phyloP scores from a whole-genome alignment of 1,140 invertebrate genomes.

The Samia ricini region DNA sequence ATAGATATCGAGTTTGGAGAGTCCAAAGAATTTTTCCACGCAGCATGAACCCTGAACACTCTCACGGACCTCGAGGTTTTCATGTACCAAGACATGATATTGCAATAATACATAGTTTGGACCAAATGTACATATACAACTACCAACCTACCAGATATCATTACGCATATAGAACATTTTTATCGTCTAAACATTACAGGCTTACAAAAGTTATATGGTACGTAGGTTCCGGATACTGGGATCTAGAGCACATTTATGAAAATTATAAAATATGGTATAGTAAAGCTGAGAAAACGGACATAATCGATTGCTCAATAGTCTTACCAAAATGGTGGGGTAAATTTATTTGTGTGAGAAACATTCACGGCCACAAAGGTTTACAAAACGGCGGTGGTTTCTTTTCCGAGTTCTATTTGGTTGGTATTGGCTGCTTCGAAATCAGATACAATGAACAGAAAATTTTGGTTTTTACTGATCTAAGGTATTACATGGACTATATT shows the following conservation, averaged over 20 bases:
- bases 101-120: slow-evolving; percentile 35
- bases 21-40: slow-evolving; percentile 39
- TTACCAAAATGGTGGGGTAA: slow-evolving; percentile 60
- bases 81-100: slow-evolving; percentile 47
- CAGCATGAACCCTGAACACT: slow-evolving; percentile 48
- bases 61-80: slow-evolving; percentile 34
- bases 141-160: slow-evolving; percentile 10
- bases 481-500: slow-evolving; percentile 44
- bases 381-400: slow-evolving; percentile 37
- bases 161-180: slow-evolving; percentile 26
- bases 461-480: slow-evolving; percentile 48
- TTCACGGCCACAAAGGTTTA: slow-evolving; percentile 18
- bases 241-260: slow-evolving; percentile 36
- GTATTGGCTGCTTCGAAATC: slow-evolving; percentile 51
- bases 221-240: slow-evolving; percentile 39
- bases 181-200: slow-evolving; percentile 14
- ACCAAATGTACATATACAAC: slow-evolving; percentile 45
- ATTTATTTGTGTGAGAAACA: slow-evolving; percentile 51
- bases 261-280: slow-evolving; percentile 47
- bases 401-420: slow-evolving; percentile 21
- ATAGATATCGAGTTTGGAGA: slow-evolving; percentile 48
- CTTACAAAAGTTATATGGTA: slow-evolving; percentile 20
- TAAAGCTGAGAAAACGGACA: not conserved
- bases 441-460: slow-evolving; percentile 52
- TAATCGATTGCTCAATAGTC: slow-evolving; percentile 50